Evolutionary conservation across 2,113 vertebrate genomes (phyloP), one percentile per base, ranked within the genome.

Genomic region (Okapia johnstoni): DNA sequence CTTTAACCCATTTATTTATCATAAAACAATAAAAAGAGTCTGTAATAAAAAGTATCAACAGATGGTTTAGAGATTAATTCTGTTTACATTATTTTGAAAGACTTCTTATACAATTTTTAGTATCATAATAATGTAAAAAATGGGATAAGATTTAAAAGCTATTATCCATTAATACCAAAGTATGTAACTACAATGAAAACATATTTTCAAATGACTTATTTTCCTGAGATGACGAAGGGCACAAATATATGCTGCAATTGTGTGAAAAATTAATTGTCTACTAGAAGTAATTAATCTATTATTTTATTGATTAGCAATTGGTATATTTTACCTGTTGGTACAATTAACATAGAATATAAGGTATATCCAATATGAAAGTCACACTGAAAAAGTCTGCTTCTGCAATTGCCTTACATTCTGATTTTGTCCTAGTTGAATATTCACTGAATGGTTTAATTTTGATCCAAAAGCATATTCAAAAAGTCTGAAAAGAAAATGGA

Each of bases 401-500:
- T 83, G 6, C 21, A 85, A 19, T 84, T 60, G 1, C 11, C 10
- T 90, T 76, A 81, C 58, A 66, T 85, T 93, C 54, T 95, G 40
- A 90, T 90, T 95, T 95, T 90, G 6, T 85, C 26, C 17, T 60
- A 16, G 6, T 76, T 90, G 36, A 97, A 92, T 95, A 93, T 36
- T 97, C 43, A 48, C 63, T 94, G 63, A 94, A 92, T 92, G 60
- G 16, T 73, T 98, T 97, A 94, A 90, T 90, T 96, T 96, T 94
- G 48, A 95, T 90, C 46, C 33, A 90, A 97, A 73, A 96, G 85
- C 63, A 84, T 95, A 97, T 88, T 98, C 73, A 55, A 94, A 96
- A 84, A 85, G 48, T 92, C 73, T 96, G 96, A 97, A 96, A 95
- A 77, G 84, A 94, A 93, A 97, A 96, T 97, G 95, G 79, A 91